A percentile compares a stretch with the other conserved stretches of the same genome.
Conservation (phyloP, 2,888 invertebrate genomes). For the Trachelus iudaicus region DNA sequence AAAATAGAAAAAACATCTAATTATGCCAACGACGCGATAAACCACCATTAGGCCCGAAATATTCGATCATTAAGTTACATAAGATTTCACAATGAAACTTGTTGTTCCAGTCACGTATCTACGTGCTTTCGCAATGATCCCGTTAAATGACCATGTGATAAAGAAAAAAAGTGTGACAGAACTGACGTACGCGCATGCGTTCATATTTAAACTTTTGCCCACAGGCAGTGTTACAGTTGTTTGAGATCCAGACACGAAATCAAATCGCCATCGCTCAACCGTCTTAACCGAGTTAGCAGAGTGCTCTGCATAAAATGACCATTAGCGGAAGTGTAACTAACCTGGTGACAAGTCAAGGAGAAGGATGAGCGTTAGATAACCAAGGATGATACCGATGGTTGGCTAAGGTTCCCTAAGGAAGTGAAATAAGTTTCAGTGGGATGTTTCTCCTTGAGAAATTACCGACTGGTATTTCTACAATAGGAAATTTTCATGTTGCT, state of each 20-base stretch:
- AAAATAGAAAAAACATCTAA: background rate
- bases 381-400: slow-evolving; percentile 12
- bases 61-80: no score
- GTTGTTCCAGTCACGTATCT: background rate
- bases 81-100: background rate
- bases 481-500: background rate
- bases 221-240: background rate
- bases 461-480: background rate
- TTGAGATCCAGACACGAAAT: slow-evolving; percentile 1
- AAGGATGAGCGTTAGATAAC: slow-evolving; percentile 23
- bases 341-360: slow-evolving; percentile 18
- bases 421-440: background rate
- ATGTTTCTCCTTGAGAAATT: background rate
- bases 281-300: slow-evolving; percentile 32
- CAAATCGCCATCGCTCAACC: slow-evolving; percentile 31
- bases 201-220: background rate
- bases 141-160: background rate
- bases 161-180: background rate
- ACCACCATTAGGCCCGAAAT: no score
- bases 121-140: background rate
- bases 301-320: slow-evolving; percentile 38
- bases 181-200: background rate
- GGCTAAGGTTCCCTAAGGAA: background rate
- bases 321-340: slow-evolving; percentile 31
- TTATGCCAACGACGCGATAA: no score